A percentile compares a stretch with the other conserved stretches of the same genome.
Conservation (phyloP, 2,113 vertebrate genomes). For the Sarotherodon lohbergeri region DNA sequence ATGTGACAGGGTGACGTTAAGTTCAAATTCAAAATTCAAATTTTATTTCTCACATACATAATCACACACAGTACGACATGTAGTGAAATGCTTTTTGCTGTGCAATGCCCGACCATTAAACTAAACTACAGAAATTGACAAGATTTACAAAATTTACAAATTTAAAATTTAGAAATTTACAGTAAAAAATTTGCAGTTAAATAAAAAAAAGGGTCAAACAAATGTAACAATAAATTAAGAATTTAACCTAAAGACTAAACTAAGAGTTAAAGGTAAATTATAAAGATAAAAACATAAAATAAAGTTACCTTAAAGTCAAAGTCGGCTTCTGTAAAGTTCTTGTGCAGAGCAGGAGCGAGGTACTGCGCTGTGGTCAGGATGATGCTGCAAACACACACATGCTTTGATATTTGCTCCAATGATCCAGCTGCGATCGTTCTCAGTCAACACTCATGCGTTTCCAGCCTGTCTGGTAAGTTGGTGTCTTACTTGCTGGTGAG, state of each 20-base stretch:
- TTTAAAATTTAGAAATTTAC: neutral
- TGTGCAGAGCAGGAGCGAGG: constrained; percentile 90
- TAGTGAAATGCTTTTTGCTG: accelerated
- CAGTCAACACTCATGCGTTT: neutral
- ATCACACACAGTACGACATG: neutral
- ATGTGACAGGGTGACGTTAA: neutral
- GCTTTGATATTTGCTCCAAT: accelerated
- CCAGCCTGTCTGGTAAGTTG: neutral
- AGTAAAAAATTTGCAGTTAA: accelerated
- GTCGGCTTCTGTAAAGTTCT: constrained; percentile 93
- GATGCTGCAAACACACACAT: constrained; percentile 74
- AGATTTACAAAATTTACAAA: neutral
- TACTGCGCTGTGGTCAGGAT: constrained; percentile 94
- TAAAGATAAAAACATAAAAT: neutral
- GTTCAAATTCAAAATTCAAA: accelerated
- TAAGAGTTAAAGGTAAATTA: accelerated
- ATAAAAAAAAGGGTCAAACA: neutral
- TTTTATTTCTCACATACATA: neutral
- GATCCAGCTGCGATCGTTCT: neutral
- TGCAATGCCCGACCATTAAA: neutral
- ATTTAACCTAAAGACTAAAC: neutral
- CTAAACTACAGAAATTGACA: neutral
- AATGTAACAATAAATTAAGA: neutral
- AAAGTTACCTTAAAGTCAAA: constrained; percentile 93
- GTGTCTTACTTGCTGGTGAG: constrained; percentile 92